A percentile compares a stretch with the other conserved stretches of the same genome.
These are phyloP conservation scores for Rutilus rutilus DNA, from an alignment of 2,113 vertebrate species.

Conservation along the genomic window DNA sequence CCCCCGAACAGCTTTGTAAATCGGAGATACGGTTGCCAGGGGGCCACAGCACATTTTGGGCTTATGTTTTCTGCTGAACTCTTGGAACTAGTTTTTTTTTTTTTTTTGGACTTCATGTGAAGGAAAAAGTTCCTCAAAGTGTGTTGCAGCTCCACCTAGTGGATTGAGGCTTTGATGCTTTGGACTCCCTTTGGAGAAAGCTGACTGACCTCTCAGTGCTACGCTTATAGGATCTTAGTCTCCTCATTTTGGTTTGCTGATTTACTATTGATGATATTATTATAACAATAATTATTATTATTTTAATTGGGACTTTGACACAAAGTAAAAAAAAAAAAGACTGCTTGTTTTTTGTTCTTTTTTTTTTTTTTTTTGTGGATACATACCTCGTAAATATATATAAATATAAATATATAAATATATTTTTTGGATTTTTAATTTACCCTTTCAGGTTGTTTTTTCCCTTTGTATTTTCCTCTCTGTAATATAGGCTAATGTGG, in stretches of 20 bases:
- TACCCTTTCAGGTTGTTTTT: constrained; percentile 48
- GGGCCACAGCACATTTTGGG: constrained; percentile 30
- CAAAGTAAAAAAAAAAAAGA: constrained; percentile 64
- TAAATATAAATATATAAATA: constrained; percentile 76
- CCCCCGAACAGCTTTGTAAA: constrained; percentile 24
- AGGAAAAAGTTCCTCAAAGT: constrained; percentile 52
- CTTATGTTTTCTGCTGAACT: constrained; percentile 51
- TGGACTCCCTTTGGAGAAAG: constrained; percentile 61
- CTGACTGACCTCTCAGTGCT: constrained; percentile 52
- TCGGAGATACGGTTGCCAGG: constrained; percentile 41
- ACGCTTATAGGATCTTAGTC: constrained; percentile 60
- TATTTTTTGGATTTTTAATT: constrained; percentile 79
- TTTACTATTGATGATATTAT: constrained; percentile 64
- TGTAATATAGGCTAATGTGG: constrained; percentile 38
- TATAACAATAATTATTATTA: constrained; percentile 66
- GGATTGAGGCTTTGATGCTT: constrained; percentile 57
- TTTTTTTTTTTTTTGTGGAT: constrained; percentile 72
- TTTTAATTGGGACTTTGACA: constrained; percentile 61
- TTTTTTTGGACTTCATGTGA: constrained; percentile 60
- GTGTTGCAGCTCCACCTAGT: constrained; percentile 59
- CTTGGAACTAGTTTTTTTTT: constrained; percentile 45
- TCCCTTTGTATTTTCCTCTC: constrained; percentile 34
- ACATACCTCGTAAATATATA: constrained; percentile 82
- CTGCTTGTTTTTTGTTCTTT: constrained; percentile 71
- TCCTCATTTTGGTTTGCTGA: constrained; percentile 66